Evolutionary conservation across 2,797 vertebrate genomes (phyloP).

Genomic region (Craterocephalus amniculus): DNA sequence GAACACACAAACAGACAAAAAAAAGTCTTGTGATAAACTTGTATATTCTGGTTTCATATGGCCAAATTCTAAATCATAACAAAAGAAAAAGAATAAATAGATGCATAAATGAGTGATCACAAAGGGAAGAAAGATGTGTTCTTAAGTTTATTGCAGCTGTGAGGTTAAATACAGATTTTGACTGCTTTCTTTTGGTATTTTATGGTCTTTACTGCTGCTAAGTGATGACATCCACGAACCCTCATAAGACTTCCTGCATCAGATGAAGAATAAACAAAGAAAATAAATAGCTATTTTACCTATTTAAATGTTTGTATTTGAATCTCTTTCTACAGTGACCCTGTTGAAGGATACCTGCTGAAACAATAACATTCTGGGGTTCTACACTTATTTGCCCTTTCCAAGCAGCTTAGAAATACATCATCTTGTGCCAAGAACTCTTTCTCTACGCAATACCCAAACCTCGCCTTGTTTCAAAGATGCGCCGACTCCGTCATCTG

Average conservation of each 20-base stretch:
- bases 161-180: neutral
- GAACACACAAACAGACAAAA: constrained; percentile 54
- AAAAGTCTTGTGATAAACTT: constrained; percentile 16
- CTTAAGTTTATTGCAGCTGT: neutral
- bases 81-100: neutral
- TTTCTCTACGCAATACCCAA: neutral
- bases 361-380: no score
- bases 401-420: no score
- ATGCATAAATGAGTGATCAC: neutral
- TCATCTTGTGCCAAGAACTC: neutral
- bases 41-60: constrained; percentile 11
- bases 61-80: neutral
- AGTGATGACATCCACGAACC: no score
- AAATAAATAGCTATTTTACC: no score
- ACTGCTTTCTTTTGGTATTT: neutral
- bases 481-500: constrained; percentile 4
- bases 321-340: no score
- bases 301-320: no score
- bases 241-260: no score
- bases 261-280: no score
- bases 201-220: neutral
- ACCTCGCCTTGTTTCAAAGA: neutral
- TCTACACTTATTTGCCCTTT: no score
- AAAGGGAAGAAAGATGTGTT: neutral
- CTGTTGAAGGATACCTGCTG: no score